Base-by-base conservation (phyloP, 2,113 vertebrate genomes). In the Corythornis madagascariensis region DNA sequence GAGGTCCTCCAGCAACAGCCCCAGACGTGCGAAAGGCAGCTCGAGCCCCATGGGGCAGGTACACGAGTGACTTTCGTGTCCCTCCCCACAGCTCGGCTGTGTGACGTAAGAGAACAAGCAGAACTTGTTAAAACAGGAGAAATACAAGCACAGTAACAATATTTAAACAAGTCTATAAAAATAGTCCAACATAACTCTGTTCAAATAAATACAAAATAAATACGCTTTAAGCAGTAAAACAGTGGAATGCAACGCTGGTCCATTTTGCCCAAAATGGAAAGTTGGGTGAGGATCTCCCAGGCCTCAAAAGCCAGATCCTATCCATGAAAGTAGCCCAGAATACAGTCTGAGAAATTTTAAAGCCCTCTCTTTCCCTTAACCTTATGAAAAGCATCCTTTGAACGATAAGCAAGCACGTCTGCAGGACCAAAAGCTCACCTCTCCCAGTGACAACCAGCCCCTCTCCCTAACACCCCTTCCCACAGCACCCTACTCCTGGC, bases 171-270 rank as follows among this genome's bases (percentile, higher is more conserved):
- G 94, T 97, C 97, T 98, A 98, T 97, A 98, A 98, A 98, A 98
- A 98, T 98, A 98, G 97, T 97, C 95, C 33, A 86, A 97, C 96
- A 91, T 94, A 96, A 97, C 95, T 97, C 97, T 98, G 97, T 98
- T 97, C 96, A 97, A 98, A 98, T 98, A 98, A 98, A 98, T 98
- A 98, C 76, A 94, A 98, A 98, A 98, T 98, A 98, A 98, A 98
- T 98, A 98, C 40, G 96, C 93, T 97, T 96, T 92, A 96, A 97
- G 96, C 97, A 94, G 96, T 96, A 96, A 85, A 96, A 94, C 81
- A 93, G 96, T 97, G 97, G 97, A 98, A 97, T 98, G 97, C 96
- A 96, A 97, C 6, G 86, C 92, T 97, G 97, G 97, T 96, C 97
- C 97, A 72, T 86, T 90, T 93, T 45, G 61, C 83, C 90, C 92